Base-by-base conservation (phyloP, 2,888 invertebrate genomes). In the Epinotia nisella region DNA sequence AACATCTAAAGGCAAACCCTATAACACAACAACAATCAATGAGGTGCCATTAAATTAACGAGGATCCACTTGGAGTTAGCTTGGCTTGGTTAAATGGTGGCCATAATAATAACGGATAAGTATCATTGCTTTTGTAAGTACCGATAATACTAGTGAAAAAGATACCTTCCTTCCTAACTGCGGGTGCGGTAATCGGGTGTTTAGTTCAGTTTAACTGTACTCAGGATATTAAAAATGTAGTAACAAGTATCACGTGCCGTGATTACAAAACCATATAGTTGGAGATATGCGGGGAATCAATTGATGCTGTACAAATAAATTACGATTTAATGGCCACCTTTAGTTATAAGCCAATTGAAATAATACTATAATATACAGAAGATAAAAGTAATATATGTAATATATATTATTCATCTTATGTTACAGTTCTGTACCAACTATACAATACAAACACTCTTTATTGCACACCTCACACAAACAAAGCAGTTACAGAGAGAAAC, bases 41-140 rank as follows among this genome's bases (percentile, higher is more conserved):
- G 69, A 67, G 21, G 19, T 58, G 41, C 86, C 81, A 90, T 90
- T 85, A 87, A 90, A 90, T 91, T 89, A 91, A 88, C 83, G 83
- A 77, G 77, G 84, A 82, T 82, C 83, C 84, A 81, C 85, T 87
- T 84, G 85, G 85, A 62, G 68, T 58, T 64, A 58, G 67, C 68
- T 86, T 87, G 87, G 85, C 85, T 87, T 85, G 83, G 82, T 78
- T 81, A 83, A 90, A 87, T 82, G 84, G 82, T 80, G 77, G 83
- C 84, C 77, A 87, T 90, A 87, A 89, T 90, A 88, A 87, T 90
- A 88, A 87, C 84, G 79, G 79, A 79, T 85, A 85, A 88, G 85
- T 83, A 84, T 76, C 75, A 76, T 73, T 69, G 73, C 73, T 29
- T 41, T 51, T 29, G 61, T 71, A 71, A 67, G 67, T 67, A 67